Conservation (phyloP, 2,797 vertebrate genomes). For the Myioborus miniatus region DNA sequence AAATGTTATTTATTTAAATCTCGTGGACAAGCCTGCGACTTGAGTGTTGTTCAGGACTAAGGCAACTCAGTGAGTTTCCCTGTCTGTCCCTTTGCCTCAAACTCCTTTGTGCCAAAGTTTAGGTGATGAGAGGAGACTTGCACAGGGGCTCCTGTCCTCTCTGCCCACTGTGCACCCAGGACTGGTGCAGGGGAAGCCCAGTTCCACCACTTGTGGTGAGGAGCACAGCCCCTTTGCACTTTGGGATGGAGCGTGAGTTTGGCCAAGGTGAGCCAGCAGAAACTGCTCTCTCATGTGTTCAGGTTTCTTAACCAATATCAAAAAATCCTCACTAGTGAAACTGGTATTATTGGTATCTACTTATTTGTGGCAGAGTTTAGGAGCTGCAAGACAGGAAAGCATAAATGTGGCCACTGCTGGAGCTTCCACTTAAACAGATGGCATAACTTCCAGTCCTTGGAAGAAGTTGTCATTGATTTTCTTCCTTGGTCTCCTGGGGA, state of each 20-base stretch:
- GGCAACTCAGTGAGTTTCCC: not conserved
- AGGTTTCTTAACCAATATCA: not conserved
- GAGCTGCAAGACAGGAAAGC: not conserved
- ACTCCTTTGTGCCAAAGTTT: not conserved
- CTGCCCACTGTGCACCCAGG: not conserved
- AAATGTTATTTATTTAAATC: slow-evolving; percentile 35
- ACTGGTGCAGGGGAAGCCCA: not conserved
- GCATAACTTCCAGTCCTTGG: not conserved
- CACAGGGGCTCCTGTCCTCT: not conserved
- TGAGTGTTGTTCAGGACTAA: not conserved
- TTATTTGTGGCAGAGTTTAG: not conserved
- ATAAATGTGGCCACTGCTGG: not conserved
- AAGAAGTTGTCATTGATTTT: not conserved
- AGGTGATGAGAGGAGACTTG: not conserved
- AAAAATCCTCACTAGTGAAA: not conserved
- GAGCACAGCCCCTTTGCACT: fast-evolving
- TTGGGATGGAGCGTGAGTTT: fast-evolving
- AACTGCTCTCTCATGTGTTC: not conserved
- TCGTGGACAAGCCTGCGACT: not conserved
- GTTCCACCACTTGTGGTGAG: fast-evolving
- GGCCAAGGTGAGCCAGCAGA: not conserved
- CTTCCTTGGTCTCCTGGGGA: not conserved
- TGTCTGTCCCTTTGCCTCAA: not conserved
- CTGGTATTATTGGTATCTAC: not conserved
- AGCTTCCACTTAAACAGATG: not conserved